Conservation (phyloP, 1,140 invertebrate genomes). For the Araneus ventricosus region DNA sequence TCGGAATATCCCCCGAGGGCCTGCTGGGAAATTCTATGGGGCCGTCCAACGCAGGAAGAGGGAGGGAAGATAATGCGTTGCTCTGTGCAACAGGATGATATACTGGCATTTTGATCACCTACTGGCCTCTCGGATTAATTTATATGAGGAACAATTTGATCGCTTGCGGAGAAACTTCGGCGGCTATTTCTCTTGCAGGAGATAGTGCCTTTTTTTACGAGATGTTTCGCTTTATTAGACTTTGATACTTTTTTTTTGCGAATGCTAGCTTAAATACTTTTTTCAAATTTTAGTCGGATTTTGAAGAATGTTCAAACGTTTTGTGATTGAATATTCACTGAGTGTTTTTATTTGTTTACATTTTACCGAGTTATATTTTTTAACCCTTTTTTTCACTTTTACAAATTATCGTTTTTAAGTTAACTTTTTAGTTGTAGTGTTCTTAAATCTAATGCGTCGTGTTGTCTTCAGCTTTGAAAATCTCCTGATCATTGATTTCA, state of each 20-base stretch:
- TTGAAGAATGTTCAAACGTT: too few species aligned
- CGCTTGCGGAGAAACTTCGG: neutral
- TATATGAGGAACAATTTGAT: conserved; percentile 22
- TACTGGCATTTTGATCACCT: conserved; percentile 36
- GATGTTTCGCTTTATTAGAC: too few species aligned
- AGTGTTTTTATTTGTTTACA: too few species aligned
- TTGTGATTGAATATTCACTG: too few species aligned
- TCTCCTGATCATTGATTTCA: too few species aligned
- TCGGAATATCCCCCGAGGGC: neutral
- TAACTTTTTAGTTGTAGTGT: too few species aligned
- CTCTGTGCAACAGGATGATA: neutral
- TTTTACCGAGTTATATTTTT: too few species aligned
- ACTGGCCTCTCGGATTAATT: conserved; percentile 39
- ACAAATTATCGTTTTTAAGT: too few species aligned
- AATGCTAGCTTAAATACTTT: neutral
- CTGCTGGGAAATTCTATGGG: conserved; percentile 16
- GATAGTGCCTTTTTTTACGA: neutral
- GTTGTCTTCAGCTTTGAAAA: too few species aligned
- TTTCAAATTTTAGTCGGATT: too few species aligned
- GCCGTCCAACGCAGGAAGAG: neutral
- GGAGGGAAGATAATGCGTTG: conserved; percentile 21
- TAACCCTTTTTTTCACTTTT: too few species aligned
- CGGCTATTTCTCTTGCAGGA: neutral
- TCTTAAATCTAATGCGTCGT: too few species aligned
- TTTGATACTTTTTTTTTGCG: neutral